These are phyloP conservation scores for Patiria pectinifera DNA, from an alignment of 53 echinoderm and acorn worm genomes.

Conservation along the genomic window DNA sequence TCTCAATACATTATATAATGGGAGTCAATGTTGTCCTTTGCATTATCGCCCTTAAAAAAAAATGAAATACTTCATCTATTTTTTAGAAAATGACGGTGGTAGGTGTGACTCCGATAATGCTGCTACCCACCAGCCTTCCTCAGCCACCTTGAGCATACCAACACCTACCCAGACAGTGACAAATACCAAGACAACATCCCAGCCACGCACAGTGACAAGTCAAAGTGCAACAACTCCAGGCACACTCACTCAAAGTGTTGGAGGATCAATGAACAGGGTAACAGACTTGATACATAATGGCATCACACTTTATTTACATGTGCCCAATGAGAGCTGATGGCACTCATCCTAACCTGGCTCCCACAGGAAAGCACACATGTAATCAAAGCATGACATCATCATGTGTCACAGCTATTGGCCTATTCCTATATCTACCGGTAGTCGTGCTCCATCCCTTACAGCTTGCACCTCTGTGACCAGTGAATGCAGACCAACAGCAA, in stretches of 20 bases:
- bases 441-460: too few species aligned
- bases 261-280: slow-evolving; percentile 12
- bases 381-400: too few species aligned
- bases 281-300: background rate
- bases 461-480: too few species aligned
- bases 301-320: background rate
- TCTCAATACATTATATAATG: too few species aligned
- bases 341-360: too few species aligned
- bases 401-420: too few species aligned
- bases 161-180: background rate
- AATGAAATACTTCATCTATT: background rate
- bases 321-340: too few species aligned
- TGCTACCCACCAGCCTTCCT: background rate
- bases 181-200: slow-evolving; percentile 20
- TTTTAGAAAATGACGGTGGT: slow-evolving; percentile 3
- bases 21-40: too few species aligned
- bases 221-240: slow-evolving; percentile 71
- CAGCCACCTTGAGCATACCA: slow-evolving; percentile 3
- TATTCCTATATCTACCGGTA: too few species aligned
- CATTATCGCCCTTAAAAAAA: too few species aligned
- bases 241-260: slow-evolving; percentile 75
- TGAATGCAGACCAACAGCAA: too few species aligned
- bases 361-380: too few species aligned
- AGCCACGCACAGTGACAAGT: slow-evolving; percentile 74
- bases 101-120: background rate